Percentiles rank a stretch among this genome's conserved stretches.
phyloP scores from a whole-genome alignment of 2,888 invertebrate genomes.

The Sarcophaga carnaria region DNA sequence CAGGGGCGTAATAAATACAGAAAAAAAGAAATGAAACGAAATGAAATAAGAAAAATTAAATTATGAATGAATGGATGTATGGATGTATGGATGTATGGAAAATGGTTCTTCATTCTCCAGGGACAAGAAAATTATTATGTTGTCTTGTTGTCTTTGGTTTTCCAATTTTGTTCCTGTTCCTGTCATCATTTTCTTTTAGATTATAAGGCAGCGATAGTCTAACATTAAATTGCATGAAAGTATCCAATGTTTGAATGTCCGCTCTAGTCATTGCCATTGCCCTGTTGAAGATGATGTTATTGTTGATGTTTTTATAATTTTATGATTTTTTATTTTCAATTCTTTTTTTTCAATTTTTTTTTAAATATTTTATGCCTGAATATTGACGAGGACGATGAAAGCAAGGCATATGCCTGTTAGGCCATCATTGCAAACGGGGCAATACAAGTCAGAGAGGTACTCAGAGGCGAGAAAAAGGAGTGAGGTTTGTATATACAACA shows the following conservation, averaged over 20 bases:
- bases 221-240: constrained; percentile 59
- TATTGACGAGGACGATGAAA: constrained; percentile 9
- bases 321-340: constrained; percentile 31
- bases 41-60: constrained; percentile 21
- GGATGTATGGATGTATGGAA: too few species aligned
- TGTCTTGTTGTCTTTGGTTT: constrained; percentile 12
- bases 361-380: constrained; percentile 7
- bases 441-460: background rate
- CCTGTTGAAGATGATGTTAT: background rate
- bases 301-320: constrained; percentile 57
- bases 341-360: background rate
- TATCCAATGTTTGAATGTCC: background rate
- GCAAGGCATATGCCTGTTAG: constrained; percentile 44
- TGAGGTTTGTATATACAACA: background rate
- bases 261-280: background rate
- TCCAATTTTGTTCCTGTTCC: background rate
- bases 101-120: constrained; percentile 61
- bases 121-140: constrained; percentile 65
- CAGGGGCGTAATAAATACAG: constrained; percentile 60
- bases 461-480: constrained; percentile 11
- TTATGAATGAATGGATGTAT: constrained; percentile 21
- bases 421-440: background rate
- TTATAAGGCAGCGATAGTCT: constrained; percentile 61
- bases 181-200: constrained; percentile 33
- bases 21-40: constrained; percentile 32